Evolutionary conservation across 2,797 vertebrate species (phyloP).

Genomic region (Vespertilio murinus): DNA sequence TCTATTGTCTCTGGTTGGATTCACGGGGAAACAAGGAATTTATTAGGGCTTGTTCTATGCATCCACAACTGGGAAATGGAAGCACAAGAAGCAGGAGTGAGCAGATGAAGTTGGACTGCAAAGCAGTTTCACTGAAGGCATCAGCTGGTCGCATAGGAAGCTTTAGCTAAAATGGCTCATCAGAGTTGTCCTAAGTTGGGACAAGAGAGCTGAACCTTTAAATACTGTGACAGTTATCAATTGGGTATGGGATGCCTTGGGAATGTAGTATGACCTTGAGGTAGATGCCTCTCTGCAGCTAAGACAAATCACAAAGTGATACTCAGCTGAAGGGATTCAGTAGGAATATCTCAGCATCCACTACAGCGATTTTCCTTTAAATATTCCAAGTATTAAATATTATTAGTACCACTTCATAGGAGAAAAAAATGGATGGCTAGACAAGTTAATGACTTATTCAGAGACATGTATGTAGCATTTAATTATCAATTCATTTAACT

Average conservation of each 20-base stretch:
- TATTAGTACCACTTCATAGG: constrained; percentile 16
- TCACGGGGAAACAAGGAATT: background rate
- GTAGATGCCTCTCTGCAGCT: background rate
- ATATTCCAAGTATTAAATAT: background rate
- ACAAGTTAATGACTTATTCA: constrained; percentile 30
- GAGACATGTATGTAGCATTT: background rate
- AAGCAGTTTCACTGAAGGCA: background rate
- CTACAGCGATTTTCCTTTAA: background rate
- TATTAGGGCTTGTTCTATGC: background rate
- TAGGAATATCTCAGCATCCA: background rate
- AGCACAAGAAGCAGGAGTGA: background rate
- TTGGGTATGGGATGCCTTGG: background rate
- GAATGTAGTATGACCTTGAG: background rate
- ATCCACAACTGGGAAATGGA: background rate
- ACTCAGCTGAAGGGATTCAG: background rate
- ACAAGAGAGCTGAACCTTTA: background rate
- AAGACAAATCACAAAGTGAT: background rate
- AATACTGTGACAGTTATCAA: background rate
- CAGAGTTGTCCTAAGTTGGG: background rate
- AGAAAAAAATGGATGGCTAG: background rate
- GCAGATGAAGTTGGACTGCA: background rate
- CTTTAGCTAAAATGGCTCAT: background rate
- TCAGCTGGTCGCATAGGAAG: background rate
- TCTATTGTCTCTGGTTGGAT: background rate
- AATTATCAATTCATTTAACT: constrained; percentile 27